These are phyloP conservation scores for Gallinago paraguaiae DNA, from an alignment of 2,113 vertebrate genomes.

Conservation along the genomic window DNA sequence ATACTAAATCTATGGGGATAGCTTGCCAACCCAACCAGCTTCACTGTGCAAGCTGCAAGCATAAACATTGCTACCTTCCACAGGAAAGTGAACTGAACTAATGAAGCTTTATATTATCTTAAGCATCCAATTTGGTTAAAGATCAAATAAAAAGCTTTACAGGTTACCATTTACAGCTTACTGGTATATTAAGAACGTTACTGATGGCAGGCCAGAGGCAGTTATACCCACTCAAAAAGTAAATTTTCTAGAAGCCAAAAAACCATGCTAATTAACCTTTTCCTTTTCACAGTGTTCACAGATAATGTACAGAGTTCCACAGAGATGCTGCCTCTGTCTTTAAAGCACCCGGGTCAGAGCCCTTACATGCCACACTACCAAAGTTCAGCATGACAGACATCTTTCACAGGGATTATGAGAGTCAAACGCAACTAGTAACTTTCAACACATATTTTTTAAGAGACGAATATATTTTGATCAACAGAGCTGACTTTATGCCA, in stretches of 20 bases:
- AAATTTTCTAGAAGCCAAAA: neutral
- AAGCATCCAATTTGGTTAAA: neutral
- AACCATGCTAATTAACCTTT: neutral
- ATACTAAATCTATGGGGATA: neutral
- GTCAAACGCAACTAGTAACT: neutral
- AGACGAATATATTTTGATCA: neutral
- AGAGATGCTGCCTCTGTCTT: neutral
- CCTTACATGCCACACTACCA: fast-evolving
- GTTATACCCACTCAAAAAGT: neutral
- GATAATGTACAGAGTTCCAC: neutral
- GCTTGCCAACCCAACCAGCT: neutral
- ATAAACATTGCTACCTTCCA: neutral
- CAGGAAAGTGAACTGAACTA: neutral
- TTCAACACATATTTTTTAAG: neutral
- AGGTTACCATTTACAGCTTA: neutral
- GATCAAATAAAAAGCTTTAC: neutral
- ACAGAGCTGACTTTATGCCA: neutral
- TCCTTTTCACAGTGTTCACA: too few relatives aligned
- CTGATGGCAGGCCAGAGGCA: neutral
- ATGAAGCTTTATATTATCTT: neutral
- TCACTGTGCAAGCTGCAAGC: neutral
- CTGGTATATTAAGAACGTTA: neutral
- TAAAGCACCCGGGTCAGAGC: neutral
- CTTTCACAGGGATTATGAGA: neutral
- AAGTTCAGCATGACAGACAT: neutral